Base-by-base conservation (phyloP, 1,140 invertebrate species). In the Goniozus legneri region DNA sequence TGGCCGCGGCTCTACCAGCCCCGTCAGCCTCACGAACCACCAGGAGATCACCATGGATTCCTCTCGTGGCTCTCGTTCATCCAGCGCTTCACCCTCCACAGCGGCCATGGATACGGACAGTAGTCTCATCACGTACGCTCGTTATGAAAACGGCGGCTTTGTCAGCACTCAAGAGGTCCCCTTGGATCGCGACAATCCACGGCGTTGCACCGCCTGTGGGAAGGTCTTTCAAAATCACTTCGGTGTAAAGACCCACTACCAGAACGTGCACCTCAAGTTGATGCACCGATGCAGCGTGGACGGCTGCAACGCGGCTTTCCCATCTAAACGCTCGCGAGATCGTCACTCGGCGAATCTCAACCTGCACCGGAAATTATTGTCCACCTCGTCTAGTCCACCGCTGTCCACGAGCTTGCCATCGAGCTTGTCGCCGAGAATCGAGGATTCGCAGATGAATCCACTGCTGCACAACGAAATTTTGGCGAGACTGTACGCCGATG, bases 201-300 rank as follows among this genome's bases (percentile, higher is more conserved):
- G 89, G 3, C 84, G 89, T 56, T 98, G 95, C 71, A 86, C 88
- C 2, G 89, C 89, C 12, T 98, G 95, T 68, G 92, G 90, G 8
- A 95, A 95, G 72, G 82, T 91, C 56, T 97, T 97, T 74, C 91
- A 93, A 67, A 97, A 95, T 64, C 88, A 93, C 63, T 97, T 95
- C 64, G 88, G 89, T n/a, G 85, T 96, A 1, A 96, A 95, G 73
- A 92, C 90, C 0, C 95, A 97, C 65, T 97, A 94, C 73, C 92
- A 95, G 77, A 96, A 92, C 71, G 90, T 94, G 0, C 95, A 97
- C 77, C 82, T 97, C 32, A 97, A 97, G 73, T 72, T 97, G 46
- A 95, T 96, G 87, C 94, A 97, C 73, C 92, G 91, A 62, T 98
- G 95, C 75, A 93, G 87, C 50, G 88, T 97, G 2, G 92, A 95